Base-by-base conservation (phyloP, 2,888 invertebrate species). In the Drosophila longiperda region DNA sequence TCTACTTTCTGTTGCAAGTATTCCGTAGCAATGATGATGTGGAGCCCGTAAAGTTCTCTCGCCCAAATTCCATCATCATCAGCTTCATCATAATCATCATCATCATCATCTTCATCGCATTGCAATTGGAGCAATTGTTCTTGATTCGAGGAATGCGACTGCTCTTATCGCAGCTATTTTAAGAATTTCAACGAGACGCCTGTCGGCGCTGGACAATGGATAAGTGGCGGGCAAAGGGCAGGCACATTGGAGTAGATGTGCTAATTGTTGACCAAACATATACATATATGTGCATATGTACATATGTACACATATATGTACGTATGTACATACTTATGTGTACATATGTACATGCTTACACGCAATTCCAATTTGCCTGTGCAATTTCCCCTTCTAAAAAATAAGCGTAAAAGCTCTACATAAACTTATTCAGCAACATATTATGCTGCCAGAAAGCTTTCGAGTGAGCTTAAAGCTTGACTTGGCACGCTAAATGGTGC, bases 341-440 rank as follows among this genome's bases (percentile, higher is more conserved):
- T 26, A 26, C 26, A 29, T 29, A 6, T 20, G 12, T 12, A 34
- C 63, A 45, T 49, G 32, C 32, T 17, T 23, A 20, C 36, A 54
- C 12, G 20, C 7, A 15, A 45, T 23, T 8, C 15, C 20, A 23
- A 7, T 20, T 15, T 8, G 45, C 45, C 45, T 23, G 20, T 45
- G 45, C 17, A n/a, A 5, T 75, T 82, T 82, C 73, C 64, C 86
- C 83, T 71, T 7, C 53, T 38, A 53, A 61, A 65, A 33, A n/a
- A 2, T 15, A 5, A 9, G 45, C 15, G 45, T 2, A 45, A 34
- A 38, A 17, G 40, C 61, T 63, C 32, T 9, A 20, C 42, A 12
- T n/a, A 32, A 78, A 81, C 81, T 81, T 81, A 81, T 83, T 81
- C 81, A 81, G 71, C 84, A 11, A 1, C 17, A 15, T 20, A 45